Evolutionary conservation across 2,797 vertebrate genomes (phyloP), one percentile per base, ranked within the genome.

Genomic region (Danio kyathit): DNA sequence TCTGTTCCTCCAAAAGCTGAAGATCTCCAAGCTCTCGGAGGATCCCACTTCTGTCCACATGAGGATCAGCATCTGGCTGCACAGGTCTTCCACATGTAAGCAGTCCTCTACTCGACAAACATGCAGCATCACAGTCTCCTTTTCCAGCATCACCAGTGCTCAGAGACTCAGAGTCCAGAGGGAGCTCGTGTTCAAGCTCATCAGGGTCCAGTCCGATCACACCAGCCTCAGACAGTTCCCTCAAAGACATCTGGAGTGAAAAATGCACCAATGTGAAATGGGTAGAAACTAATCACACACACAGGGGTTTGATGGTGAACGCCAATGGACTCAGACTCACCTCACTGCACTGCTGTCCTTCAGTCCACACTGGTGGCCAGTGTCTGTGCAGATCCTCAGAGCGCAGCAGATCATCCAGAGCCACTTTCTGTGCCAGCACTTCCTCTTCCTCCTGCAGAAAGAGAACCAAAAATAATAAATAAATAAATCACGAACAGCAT

Each of bases 381-480:
- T 67, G 82, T 74, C 76, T 46, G 48, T 73, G 38, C 1, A 48
- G 8, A 4, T 81, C 80, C 76, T 93, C 89, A 0, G 84, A 77
- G 66, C 84, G 84, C 74, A 95, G 65, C 14, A 95, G 85, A 14
- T 78, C 86, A 13, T 94, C 91, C 29, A 95, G 83, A 40, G 87
- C 83, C 0, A 87, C 86, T 71, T 95, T 92, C 84, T 94, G 93
- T 69, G 77, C 90, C 69, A 94, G 82, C 16, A 93, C 88, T 6
- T 76, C 80, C 73, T 95, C 95, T 80, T 95, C 95, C 77, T 92
- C 93, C 94, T 95, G 86, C 7, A 60, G 13, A 67, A 17, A 67
- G 29, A 29, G n/a, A n/a, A n/a, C n/a, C n/a, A n/a, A n/a, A n/a
- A n/a, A n/a, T n/a, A n/a, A n/a, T n/a, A n/a, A n/a, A n/a, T n/a